Conservation (phyloP, 2,888 invertebrate genomes). For the Phyllotreta striolata region DNA sequence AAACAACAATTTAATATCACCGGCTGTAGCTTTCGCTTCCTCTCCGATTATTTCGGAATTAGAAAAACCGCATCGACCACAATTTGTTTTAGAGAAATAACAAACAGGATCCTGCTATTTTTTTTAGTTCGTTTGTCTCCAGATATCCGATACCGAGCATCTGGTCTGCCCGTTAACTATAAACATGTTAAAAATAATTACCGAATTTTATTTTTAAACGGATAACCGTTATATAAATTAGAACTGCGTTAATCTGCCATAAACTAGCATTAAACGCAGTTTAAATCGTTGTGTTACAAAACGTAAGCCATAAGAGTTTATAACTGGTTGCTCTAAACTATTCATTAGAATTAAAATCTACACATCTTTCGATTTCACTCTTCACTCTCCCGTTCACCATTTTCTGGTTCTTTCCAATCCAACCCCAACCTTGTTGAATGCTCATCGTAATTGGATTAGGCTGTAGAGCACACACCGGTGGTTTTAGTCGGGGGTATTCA, state of each 20-base stretch:
- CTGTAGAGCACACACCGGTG: no score
- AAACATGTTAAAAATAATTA: constrained; percentile 29
- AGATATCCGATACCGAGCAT: constrained; percentile 27
- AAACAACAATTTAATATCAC: not conserved
- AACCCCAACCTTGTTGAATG: no score
- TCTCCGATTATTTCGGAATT: not conserved
- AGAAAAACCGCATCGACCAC: not conserved
- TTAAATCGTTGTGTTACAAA: no score
- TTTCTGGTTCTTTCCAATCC: no score
- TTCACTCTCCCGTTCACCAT: no score
- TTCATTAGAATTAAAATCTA: no score
- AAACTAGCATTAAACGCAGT: not conserved
- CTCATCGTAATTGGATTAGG: no score
- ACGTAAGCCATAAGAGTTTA: no score
- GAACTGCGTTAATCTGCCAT: not conserved
- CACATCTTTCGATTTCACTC: no score
- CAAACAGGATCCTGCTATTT: constrained; percentile 9
- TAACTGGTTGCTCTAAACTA: no score
- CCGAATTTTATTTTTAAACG: constrained; percentile 24
- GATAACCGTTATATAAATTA: constrained; percentile 10
- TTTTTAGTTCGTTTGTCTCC: constrained; percentile 19
- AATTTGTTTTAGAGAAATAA: constrained; percentile 2
- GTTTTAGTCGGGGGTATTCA: no score
- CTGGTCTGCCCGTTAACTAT: constrained; percentile 17
- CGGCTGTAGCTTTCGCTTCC: not conserved